Percentiles rank a stretch among this genome's conserved stretches.
These are phyloP conservation scores for Nycteola revayana DNA, from an alignment of 2,888 invertebrate genomes.

Conservation along the genomic window DNA sequence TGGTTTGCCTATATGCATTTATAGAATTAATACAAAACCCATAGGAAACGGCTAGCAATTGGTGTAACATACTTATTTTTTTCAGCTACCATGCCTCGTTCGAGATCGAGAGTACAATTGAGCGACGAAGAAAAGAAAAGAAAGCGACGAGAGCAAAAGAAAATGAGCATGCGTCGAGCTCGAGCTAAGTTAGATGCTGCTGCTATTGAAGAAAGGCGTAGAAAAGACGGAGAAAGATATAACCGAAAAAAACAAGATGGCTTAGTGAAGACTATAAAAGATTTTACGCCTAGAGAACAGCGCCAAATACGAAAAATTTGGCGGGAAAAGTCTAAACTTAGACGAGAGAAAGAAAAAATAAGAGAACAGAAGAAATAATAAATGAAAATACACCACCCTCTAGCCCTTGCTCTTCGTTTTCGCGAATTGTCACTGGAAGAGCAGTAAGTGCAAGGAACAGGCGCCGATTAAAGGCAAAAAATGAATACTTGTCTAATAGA, in stretches of 20 bases:
- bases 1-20: too few species aligned
- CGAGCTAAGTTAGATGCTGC: slow-evolving; percentile 3
- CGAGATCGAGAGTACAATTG: not conserved
- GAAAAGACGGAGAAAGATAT: slow-evolving; percentile 9
- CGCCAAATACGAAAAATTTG: not conserved
- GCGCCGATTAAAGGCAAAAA: too few species aligned
- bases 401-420: too few species aligned
- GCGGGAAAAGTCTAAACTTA: not conserved
- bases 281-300: slow-evolving; percentile 14
- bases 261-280: slow-evolving; percentile 10
- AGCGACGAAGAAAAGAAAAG: not conserved
- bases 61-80: too few species aligned
- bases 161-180: not conserved
- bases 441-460: too few species aligned
- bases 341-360: not conserved
- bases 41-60: too few species aligned
- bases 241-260: slow-evolving; percentile 1
- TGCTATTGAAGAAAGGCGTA: slow-evolving; percentile 4
- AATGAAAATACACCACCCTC: too few species aligned
- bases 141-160: slow-evolving; percentile 3
- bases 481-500: too few species aligned
- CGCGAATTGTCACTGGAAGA: too few species aligned
- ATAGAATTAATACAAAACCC: too few species aligned
- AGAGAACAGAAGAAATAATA: not conserved
- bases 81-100: not conserved